A percentile compares a stretch with the other conserved stretches of the same genome.
Evolutionary conservation across 37 sponge, comb jelly and placozoan genomes (phyloP).

Genomic region (Ianthella basta): DNA sequence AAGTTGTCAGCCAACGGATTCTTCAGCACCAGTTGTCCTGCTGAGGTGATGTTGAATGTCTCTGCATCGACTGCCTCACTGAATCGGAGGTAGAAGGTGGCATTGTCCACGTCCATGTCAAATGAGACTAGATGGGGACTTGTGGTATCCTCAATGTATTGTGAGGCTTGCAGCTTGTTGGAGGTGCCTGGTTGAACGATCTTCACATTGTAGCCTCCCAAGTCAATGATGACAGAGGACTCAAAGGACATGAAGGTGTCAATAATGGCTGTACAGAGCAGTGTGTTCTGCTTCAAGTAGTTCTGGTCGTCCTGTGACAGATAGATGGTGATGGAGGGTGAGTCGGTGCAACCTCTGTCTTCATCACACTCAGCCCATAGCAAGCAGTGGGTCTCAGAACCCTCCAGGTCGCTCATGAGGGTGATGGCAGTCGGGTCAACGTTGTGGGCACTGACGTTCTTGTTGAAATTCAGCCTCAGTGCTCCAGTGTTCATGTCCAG

Average conservation of each 20-base stretch:
- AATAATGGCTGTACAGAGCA: neutral
- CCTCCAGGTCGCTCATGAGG: neutral
- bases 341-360: neutral
- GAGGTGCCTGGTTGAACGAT: neutral
- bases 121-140: neutral
- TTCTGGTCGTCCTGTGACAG: slow-evolving; percentile 25
- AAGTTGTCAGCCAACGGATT: neutral
- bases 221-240: neutral
- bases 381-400: neutral
- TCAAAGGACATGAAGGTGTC: neutral
- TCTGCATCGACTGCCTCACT: slow-evolving; percentile 11
- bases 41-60: neutral
- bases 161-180: neutral
- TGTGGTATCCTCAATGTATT: neutral
- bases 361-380: neutral
- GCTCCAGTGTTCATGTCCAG: neutral
- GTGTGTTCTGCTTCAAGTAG: neutral
- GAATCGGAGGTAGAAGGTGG: slow-evolving; percentile 1
- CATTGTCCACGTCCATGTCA: neutral
- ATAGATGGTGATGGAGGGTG: neutral
- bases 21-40: neutral
- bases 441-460: slow-evolving; percentile 5
- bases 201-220: slow-evolving; percentile 7
- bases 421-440: neutral
- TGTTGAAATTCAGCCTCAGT: neutral